Percentiles rank a stretch among this genome's conserved stretches.
Conservation (phyloP, 1,140 invertebrate species). For the Trichogramma pretiosum region DNA sequence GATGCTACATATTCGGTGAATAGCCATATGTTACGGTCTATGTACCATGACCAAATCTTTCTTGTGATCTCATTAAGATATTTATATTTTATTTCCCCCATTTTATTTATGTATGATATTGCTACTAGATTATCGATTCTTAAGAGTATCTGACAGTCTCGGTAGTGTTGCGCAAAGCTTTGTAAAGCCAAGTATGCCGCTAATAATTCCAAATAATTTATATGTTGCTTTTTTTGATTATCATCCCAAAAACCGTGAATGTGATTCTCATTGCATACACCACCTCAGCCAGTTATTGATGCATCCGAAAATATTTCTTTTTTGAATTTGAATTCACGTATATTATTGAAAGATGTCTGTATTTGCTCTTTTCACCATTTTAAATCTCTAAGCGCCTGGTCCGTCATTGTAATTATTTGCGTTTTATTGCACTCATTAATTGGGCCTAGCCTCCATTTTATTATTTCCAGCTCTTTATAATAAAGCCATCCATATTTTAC, state of each 20-base stretch:
- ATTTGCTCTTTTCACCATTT: background rate
- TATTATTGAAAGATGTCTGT: background rate
- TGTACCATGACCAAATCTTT: background rate
- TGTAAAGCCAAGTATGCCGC: background rate
- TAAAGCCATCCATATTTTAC: background rate
- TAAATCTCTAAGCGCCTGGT: background rate
- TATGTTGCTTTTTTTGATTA: background rate
- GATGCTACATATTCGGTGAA: background rate
- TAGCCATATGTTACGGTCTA: background rate
- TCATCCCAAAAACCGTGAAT: background rate
- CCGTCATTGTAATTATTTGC: background rate
- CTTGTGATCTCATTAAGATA: background rate
- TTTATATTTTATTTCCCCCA: background rate
- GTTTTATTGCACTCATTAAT: background rate
- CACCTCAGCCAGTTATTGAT: constrained; percentile 1
- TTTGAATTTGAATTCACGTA: background rate
- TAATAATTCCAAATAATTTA: background rate
- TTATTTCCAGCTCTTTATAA: background rate
- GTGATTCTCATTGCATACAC: no score
- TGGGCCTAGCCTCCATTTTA: background rate
- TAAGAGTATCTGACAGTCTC: background rate
- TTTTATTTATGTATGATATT: no score
- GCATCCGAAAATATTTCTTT: background rate
- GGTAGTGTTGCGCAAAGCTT: background rate
- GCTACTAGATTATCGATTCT: background rate